Evolutionary conservation across 2,113 vertebrate species (phyloP).

Genomic region (Mobula birostris): DNA sequence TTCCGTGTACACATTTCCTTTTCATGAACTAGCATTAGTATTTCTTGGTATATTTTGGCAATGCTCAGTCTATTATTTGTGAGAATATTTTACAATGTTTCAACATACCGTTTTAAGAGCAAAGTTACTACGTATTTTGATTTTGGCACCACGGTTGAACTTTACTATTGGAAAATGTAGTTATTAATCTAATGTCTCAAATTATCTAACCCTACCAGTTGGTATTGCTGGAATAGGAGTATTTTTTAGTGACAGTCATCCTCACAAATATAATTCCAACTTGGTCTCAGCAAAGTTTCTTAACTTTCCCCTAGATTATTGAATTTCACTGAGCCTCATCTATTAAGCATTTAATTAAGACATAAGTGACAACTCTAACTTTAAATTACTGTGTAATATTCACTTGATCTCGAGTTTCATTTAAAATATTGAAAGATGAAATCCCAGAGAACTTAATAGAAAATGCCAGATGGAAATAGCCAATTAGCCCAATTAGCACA

Average conservation of each 20-base stretch:
- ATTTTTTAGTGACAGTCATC: neutral
- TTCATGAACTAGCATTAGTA: neutral
- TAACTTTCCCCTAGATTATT: neutral
- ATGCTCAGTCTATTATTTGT: neutral
- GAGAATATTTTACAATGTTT: neutral
- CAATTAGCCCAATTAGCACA: neutral
- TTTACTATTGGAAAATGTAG: neutral
- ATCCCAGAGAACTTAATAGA: neutral
- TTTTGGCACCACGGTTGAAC: neutral
- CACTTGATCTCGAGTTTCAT: neutral
- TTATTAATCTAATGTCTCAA: neutral
- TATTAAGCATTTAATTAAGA: neutral
- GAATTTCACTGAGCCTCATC: neutral
- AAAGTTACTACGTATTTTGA: neutral
- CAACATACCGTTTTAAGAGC: neutral
- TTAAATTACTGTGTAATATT: neutral
- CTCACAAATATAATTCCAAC: neutral
- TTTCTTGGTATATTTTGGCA: neutral
- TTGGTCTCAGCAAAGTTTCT: neutral
- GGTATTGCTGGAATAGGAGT: neutral
- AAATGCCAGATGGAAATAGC: neutral
- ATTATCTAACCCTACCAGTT: neutral
- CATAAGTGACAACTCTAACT: neutral
- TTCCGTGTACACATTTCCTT: neutral
- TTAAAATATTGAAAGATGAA: conserved; percentile 10